phyloP scores from a whole-genome alignment of 2,113 vertebrate genomes.

The Antigone vipio region DNA sequence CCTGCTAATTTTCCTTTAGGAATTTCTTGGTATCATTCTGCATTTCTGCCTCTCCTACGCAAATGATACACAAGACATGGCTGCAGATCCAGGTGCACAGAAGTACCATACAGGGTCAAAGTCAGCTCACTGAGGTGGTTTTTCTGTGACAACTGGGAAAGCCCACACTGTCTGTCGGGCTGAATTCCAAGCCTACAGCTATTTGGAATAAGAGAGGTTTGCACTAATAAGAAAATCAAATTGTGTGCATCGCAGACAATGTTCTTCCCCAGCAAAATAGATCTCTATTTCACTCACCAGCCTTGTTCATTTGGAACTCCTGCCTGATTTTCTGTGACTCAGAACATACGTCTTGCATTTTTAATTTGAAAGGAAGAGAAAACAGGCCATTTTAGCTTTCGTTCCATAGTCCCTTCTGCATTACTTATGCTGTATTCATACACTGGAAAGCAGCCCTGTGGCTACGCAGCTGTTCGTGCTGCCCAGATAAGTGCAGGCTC shows the following conservation, averaged over 20 bases:
- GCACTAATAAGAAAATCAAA: conserved; percentile 28
- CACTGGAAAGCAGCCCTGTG: conserved; percentile 37
- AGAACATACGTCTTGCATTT: conserved; percentile 39
- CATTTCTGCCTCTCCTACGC: background rate
- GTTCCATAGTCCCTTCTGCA: background rate
- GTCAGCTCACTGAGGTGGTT: background rate
- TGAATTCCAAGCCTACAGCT: conserved; percentile 15
- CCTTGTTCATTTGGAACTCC: background rate
- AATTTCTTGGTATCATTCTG: background rate
- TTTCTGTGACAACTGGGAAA: background rate
- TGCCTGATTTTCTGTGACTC: conserved; percentile 6
- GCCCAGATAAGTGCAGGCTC: conserved; percentile 32
- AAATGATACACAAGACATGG: accelerated
- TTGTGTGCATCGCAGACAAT: background rate
- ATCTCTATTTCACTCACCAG: background rate
- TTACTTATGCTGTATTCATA: conserved; percentile 8
- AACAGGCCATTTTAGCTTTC: conserved; percentile 10
- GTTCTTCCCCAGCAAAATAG: background rate
- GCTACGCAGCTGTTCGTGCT: conserved; percentile 26
- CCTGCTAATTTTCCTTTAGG: background rate
- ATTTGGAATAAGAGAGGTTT: background rate
- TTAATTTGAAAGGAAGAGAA: conserved; percentile 43
- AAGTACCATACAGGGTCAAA: background rate
- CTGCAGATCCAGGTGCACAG: background rate
- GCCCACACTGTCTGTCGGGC: background rate